Evolutionary conservation across 2,797 vertebrate species (phyloP).

Genomic region (Argya squamiceps): DNA sequence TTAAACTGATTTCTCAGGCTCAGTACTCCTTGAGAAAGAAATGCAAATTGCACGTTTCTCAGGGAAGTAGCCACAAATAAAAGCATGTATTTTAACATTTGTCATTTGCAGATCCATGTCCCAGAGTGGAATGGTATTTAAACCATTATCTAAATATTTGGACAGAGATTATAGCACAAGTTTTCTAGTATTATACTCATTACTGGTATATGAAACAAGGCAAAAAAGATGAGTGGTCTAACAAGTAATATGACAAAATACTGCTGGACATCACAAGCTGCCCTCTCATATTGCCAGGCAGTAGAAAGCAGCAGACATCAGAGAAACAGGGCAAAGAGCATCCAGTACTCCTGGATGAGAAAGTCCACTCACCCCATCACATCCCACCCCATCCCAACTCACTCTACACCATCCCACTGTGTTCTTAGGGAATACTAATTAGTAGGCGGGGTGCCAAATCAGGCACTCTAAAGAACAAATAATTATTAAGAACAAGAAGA

Average conservation of each 20-base stretch:
- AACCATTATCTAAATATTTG: not conserved
- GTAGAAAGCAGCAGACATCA: not conserved
- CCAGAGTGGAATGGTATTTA: not conserved
- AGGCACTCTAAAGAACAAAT: not conserved
- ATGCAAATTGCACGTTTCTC: slow-evolving; percentile 22
- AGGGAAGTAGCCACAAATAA: not conserved
- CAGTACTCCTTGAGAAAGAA: slow-evolving; percentile 32
- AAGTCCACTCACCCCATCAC: not conserved
- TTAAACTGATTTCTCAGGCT: slow-evolving; percentile 39
- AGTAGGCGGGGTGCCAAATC: not conserved
- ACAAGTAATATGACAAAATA: not conserved
- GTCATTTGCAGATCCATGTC: not conserved
- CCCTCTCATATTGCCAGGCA: not conserved
- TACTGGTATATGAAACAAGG: not conserved
- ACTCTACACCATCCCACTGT: not conserved
- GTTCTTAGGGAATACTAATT: not conserved
- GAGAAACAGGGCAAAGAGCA: not conserved
- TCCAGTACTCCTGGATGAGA: not conserved
- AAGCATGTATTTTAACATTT: not conserved
- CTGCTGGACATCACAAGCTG: not conserved
- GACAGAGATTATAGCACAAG: not conserved
- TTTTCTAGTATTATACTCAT: not conserved
- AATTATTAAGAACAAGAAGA: not conserved
- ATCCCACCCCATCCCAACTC: not conserved
- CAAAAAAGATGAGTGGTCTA: not conserved